phyloP scores from a whole-genome alignment of 2,888 invertebrate species.

The Chrysomela aeneicollis region DNA sequence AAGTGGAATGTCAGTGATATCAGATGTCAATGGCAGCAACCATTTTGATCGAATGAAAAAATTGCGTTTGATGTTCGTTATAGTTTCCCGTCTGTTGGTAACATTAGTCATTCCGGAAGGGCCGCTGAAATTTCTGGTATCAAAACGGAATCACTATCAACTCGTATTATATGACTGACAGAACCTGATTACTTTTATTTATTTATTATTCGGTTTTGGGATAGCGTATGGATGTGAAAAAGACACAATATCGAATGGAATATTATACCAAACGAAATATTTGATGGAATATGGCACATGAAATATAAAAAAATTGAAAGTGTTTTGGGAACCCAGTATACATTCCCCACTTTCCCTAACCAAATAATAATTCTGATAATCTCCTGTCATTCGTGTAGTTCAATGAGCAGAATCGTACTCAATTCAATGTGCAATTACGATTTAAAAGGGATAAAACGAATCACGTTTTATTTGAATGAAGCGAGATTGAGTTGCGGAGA shows the following conservation, averaged over 20 bases:
- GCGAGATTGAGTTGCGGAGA: neutral
- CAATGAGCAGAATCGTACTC: conserved; percentile 6
- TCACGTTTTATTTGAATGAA: neutral
- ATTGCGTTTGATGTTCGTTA: neutral
- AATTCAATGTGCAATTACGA: neutral
- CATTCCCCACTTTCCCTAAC: neutral
- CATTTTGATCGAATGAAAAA: neutral
- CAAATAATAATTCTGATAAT: neutral
- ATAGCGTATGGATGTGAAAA: no score
- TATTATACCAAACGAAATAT: no score
- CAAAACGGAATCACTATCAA: neutral
- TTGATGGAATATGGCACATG: no score
- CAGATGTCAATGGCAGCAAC: conserved; percentile 22
- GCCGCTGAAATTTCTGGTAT: neutral
- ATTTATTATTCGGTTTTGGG: neutral
- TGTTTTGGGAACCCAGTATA: neutral
- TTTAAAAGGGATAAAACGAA: conserved; percentile 1
- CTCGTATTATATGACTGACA: neutral
- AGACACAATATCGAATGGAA: no score
- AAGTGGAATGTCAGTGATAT: conserved; percentile 22
- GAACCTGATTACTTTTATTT: neutral
- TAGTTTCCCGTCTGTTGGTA: neutral
- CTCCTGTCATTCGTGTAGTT: conserved; percentile 1
- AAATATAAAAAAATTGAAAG: no score
- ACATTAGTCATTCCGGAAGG: neutral